These are phyloP conservation scores for Elaeidobius kamerunicus DNA, from an alignment of 2,888 invertebrate genomes.

Conservation along the genomic window DNA sequence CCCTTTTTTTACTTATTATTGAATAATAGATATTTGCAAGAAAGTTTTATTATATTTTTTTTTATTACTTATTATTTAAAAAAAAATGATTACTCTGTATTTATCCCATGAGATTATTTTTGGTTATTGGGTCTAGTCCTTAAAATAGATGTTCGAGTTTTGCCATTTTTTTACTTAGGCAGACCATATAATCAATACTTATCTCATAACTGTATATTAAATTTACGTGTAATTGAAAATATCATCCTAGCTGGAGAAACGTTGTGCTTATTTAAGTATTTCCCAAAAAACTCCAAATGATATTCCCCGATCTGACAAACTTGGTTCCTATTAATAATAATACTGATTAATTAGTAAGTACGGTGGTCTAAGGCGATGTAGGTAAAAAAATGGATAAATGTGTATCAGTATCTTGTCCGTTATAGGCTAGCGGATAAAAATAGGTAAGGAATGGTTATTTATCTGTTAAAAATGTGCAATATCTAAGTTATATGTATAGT, in stretches of 20 bases:
- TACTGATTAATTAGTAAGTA: slow-evolving; percentile 37
- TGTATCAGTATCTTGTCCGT: too few species aligned
- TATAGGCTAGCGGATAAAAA: neutral
- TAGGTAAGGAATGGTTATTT: slow-evolving; percentile 14
- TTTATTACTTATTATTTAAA: slow-evolving; percentile 52
- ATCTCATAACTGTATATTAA: slow-evolving; percentile 37
- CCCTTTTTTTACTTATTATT: slow-evolving; percentile 51
- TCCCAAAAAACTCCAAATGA: slow-evolving; percentile 20
- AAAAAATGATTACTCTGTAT: slow-evolving; percentile 42
- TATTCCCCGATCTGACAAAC: slow-evolving; percentile 47
- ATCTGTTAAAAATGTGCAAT: slow-evolving; percentile 21
- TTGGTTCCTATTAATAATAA: slow-evolving; percentile 55
- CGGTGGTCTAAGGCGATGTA: slow-evolving; percentile 17
- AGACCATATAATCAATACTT: neutral
- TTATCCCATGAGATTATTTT: slow-evolving; percentile 5
- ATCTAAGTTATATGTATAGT: neutral
- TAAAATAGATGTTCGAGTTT: neutral
- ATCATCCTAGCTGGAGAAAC: slow-evolving; percentile 27
- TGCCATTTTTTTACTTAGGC: neutral
- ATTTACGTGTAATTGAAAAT: slow-evolving; percentile 49
- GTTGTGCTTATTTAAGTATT: slow-evolving; percentile 26
- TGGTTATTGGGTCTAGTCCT: neutral
- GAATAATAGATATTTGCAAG: slow-evolving; percentile 47
- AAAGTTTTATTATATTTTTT: slow-evolving; percentile 48
- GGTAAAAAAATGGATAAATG: too few species aligned